Evolutionary conservation across 1,140 invertebrate genomes (phyloP).

Genomic region (Apis florea): DNA sequence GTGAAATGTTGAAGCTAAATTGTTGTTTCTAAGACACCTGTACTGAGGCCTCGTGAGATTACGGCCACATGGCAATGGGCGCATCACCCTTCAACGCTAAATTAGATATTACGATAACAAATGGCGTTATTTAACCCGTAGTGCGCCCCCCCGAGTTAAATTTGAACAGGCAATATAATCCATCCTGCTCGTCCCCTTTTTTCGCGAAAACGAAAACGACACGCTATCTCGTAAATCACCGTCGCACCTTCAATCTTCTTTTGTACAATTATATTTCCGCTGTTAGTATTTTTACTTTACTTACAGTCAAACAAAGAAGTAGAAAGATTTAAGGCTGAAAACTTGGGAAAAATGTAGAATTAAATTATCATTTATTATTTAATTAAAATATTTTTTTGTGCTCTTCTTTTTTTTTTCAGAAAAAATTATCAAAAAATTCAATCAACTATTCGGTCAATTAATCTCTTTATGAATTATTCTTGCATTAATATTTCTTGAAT

Average conservation of each 20-base stretch:
- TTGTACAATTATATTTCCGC: not conserved
- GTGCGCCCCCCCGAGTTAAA: conserved; percentile 42
- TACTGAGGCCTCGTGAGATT: conserved; percentile 62
- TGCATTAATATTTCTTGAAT: not conserved
- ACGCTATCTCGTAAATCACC: conserved; percentile 28
- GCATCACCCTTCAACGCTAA: conserved; percentile 54
- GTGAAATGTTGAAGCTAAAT: conserved; percentile 15
- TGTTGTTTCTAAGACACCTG: conserved; percentile 58
- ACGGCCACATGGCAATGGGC: conserved; percentile 54
- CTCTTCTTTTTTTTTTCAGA: too few relatives aligned
- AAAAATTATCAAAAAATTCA: not conserved
- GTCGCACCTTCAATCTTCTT: conserved; percentile 22
- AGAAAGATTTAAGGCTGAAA: not conserved
- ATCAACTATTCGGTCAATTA: too few relatives aligned
- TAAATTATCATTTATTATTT: not conserved
- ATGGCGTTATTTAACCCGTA: conserved; percentile 63
- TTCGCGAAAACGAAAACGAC: conserved; percentile 10
- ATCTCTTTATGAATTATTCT: not conserved
- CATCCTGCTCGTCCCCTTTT: conserved; percentile 12
- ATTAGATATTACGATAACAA: conserved; percentile 68
- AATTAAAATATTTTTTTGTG: not conserved
- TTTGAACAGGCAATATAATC: conserved; percentile 32
- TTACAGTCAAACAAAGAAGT: not conserved
- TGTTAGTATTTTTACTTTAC: not conserved
- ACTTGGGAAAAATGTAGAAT: not conserved